A percentile compares a stretch with the other conserved stretches of the same genome.
Conservation (phyloP, 2,888 invertebrate genomes). For the Tetragnatha montana region DNA sequence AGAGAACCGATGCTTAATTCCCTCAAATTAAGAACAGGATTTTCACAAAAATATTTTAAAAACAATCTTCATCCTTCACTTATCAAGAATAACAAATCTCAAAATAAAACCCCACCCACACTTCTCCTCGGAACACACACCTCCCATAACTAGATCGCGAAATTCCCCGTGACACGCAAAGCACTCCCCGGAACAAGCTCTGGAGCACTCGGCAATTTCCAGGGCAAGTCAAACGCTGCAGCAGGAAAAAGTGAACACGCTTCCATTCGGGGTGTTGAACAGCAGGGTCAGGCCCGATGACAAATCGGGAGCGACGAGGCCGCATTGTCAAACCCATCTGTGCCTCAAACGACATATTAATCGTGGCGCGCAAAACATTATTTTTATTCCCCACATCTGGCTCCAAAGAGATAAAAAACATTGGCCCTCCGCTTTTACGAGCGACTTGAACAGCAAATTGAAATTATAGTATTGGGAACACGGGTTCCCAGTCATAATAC, state of each 20-base stretch:
- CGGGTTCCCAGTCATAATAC: constrained; percentile 53
- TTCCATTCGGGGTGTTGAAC: not conserved
- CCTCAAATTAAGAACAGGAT: too few species aligned
- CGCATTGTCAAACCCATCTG: constrained; percentile 22
- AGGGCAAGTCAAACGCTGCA: too few species aligned
- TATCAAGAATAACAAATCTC: too few species aligned
- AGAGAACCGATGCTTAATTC: too few species aligned
- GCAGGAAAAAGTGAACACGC: not conserved
- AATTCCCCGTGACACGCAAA: too few species aligned
- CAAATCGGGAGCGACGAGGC: not conserved
- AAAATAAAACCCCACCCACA: too few species aligned
- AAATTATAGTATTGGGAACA: constrained; percentile 64
- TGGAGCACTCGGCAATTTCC: too few species aligned
- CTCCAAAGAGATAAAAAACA: constrained; percentile 33
- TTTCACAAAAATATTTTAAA: too few species aligned
- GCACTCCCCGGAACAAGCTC: too few species aligned
- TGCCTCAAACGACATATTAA: constrained; percentile 50
- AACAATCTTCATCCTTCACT: too few species aligned
- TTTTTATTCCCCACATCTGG: constrained; percentile 47
- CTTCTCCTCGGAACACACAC: too few species aligned
- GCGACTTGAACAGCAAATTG: constrained; percentile 63
- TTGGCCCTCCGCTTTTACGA: constrained; percentile 44
- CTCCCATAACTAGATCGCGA: too few species aligned
- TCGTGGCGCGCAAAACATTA: constrained; percentile 22
- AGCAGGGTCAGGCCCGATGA: not conserved